Conservation (phyloP, 2,888 invertebrate genomes). For the Siphonodentalium dalli region DNA sequence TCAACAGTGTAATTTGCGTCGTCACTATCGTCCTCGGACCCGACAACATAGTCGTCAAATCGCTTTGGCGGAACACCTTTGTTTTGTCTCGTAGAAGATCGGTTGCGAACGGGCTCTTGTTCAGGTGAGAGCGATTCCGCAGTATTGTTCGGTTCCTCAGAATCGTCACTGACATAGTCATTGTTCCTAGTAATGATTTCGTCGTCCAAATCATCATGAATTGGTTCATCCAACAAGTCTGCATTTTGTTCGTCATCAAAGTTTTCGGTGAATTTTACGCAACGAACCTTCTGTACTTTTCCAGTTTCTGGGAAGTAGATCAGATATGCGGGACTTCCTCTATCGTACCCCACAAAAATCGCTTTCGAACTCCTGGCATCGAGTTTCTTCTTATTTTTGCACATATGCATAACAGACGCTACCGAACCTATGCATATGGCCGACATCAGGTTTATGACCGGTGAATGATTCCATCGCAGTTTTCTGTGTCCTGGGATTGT, state of each 20-base stretch:
- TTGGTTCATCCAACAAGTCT: no score
- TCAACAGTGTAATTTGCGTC: constrained; percentile 14
- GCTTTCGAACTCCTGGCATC: constrained; percentile 17
- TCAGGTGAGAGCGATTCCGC: no score
- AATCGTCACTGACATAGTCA: no score
- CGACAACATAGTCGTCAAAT: constrained; percentile 20
- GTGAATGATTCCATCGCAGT: no score
- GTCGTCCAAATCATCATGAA: no score
- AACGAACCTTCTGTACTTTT: constrained; percentile 11
- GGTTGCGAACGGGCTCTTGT: background rate
- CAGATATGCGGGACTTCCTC: constrained; percentile 19
- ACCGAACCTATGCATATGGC: no score
- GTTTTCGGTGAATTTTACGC: constrained; percentile 13
- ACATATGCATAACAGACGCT: no score
- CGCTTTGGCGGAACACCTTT: constrained; percentile 9
- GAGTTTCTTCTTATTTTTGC: no score
- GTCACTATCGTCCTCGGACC: constrained; percentile 13
- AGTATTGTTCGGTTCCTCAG: no score
- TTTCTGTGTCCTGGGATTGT: no score
- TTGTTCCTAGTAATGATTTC: no score
- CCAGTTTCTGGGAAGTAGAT: constrained; percentile 18
- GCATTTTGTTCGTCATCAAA: constrained; percentile 1
- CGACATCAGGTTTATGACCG: no score
- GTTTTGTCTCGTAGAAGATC: constrained; percentile 1
- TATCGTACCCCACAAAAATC: constrained; percentile 27